Conservation (phyloP, 2,888 invertebrate species). For the Drosophila mimica region DNA sequence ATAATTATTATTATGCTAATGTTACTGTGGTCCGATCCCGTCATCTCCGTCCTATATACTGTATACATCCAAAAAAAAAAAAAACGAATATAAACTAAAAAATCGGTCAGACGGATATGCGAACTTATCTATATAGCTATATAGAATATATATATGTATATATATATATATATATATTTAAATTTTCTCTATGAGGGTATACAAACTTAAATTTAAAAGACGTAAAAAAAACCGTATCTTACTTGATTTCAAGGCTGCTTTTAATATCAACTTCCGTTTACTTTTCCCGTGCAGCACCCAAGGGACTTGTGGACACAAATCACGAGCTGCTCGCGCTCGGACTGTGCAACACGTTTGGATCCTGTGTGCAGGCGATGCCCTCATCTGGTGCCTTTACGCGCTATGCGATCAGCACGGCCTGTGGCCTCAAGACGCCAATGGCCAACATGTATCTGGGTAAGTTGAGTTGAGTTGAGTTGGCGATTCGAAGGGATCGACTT, state of each 20-base stretch:
- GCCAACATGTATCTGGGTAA: constrained; percentile 84
- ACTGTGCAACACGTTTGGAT: constrained; percentile 92
- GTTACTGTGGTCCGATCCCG: neutral
- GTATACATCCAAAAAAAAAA: rapidly evolving
- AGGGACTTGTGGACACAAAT: constrained; percentile 91
- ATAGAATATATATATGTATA: neutral
- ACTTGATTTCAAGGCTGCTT: neutral
- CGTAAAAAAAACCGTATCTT: neutral
- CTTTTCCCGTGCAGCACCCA: constrained; percentile 86
- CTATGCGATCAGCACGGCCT: constrained; percentile 94
- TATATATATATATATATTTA: neutral
- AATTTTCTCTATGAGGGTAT: neutral
- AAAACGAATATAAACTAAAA: neutral
- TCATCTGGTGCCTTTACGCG: constrained; percentile 94
- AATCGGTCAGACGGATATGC: neutral
- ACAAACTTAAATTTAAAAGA: neutral
- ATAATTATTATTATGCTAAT: neutral
- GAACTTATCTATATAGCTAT: neutral
- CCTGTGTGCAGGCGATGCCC: constrained; percentile 94
- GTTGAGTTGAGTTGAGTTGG: neutral
- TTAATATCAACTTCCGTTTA: neutral
- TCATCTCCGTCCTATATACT: neutral
- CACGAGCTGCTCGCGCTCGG: constrained; percentile 96
- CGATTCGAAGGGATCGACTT: too few relatives aligned
- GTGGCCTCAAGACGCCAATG: constrained; percentile 94